These are phyloP conservation scores for Sylvicapra grimmia DNA, from an alignment of 2,113 vertebrate species.

Conservation along the genomic window DNA sequence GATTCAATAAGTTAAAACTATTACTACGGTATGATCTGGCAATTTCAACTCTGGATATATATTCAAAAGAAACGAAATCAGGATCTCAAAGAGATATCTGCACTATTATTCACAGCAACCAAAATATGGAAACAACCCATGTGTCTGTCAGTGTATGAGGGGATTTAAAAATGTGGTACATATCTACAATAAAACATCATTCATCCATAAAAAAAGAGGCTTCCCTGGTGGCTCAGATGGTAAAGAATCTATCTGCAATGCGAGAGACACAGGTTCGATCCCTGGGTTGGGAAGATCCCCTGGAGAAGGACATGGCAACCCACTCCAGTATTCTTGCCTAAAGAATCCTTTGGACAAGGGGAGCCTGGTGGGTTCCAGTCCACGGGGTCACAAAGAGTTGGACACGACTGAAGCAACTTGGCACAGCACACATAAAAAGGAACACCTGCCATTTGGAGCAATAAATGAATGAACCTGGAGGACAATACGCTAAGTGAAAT, in stretches of 20 bases:
- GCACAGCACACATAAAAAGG: background rate
- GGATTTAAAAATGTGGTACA: background rate
- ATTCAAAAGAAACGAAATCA: background rate
- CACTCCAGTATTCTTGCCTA: background rate
- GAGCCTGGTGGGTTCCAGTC: background rate
- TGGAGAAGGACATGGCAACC: background rate
- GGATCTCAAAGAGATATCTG: background rate
- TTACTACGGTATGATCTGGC: rapidly evolving
- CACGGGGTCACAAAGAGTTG: background rate
- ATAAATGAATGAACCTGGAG: background rate
- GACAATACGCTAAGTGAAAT: background rate
- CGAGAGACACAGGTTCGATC: background rate
- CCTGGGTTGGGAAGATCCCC: background rate
- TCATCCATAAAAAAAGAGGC: background rate
- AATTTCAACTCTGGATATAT: too few relatives aligned
- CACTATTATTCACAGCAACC: background rate
- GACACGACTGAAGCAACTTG: background rate
- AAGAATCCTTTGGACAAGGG: background rate
- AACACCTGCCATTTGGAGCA: background rate
- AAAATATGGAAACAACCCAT: background rate
- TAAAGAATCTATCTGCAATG: background rate
- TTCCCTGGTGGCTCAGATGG: background rate
- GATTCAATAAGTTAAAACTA: background rate
- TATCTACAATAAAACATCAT: background rate
- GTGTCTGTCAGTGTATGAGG: background rate